These are phyloP conservation scores for Drosophila crucigera DNA, from an alignment of 2,888 invertebrate species.

Conservation along the genomic window DNA sequence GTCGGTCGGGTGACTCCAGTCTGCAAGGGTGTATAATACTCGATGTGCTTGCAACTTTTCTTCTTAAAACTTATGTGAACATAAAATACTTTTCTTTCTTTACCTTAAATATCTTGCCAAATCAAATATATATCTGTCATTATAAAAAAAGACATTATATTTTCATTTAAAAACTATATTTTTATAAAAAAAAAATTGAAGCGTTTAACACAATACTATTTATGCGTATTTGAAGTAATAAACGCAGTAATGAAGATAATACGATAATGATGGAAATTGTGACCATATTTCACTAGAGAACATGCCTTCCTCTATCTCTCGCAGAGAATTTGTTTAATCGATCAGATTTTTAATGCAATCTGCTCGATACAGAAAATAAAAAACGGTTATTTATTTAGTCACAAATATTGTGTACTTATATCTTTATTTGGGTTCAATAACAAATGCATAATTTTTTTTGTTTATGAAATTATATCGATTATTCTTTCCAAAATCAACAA, in stretches of 20 bases:
- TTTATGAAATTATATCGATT: constrained; percentile 53
- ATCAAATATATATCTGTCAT: too few relatives aligned
- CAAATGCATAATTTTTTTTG: constrained; percentile 40
- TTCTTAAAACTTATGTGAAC: neutral
- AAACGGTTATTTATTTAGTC: constrained; percentile 4
- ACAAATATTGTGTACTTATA: constrained; percentile 57
- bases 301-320: neutral
- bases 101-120: too few relatives aligned
- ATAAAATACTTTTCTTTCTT: neutral
- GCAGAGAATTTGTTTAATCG: neutral
- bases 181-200: neutral
- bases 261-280: neutral
- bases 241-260: neutral
- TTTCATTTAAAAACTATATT: neutral
- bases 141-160: neutral
- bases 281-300: neutral
- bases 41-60: neutral
- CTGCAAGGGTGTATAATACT: neutral
- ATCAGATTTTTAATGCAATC: neutral
- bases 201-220: too few relatives aligned
- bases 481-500: constrained; percentile 60
- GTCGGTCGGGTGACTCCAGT: neutral
- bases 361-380: neutral
- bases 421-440: constrained; percentile 48
- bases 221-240: neutral